Evolutionary conservation across 2,113 vertebrate genomes (phyloP).

Genomic region (Grantiella picta): DNA sequence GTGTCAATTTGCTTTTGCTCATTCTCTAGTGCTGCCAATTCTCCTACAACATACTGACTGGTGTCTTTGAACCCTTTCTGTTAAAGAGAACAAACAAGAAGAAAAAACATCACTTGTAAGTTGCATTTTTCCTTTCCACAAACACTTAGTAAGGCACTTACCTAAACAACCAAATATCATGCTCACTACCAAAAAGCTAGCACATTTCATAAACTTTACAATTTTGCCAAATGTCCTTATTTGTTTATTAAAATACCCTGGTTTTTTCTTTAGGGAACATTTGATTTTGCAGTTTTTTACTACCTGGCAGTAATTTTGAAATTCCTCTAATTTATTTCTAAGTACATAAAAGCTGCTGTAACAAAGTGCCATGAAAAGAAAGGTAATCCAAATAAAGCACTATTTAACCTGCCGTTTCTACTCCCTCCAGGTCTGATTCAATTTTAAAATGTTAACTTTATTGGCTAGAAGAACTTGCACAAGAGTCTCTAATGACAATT

Average conservation of each 20-base stretch:
- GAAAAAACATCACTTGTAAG: conserved; percentile 81
- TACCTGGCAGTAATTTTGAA: conserved; percentile 15
- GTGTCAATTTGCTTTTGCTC: conserved; percentile 99
- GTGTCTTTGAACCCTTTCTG: conserved; percentile 99
- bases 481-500: background rate
- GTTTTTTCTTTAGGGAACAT: background rate
- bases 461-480: background rate
- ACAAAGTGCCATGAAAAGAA: background rate
- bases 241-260: conserved; percentile 30
- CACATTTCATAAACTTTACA: conserved; percentile 54
- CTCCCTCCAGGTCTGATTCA: background rate
- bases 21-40: conserved; percentile 99
- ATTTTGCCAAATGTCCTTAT: conserved; percentile 58
- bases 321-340: conserved; percentile 21
- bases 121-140: conserved; percentile 79
- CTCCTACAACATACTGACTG: conserved; percentile 99
- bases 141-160: conserved; percentile 85
- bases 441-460: background rate
- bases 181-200: conserved; percentile 60
- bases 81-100: conserved; percentile 86
- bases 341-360: background rate
- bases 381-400: conserved; percentile 8
- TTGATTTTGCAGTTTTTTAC: conserved; percentile 25
- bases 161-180: conserved; percentile 77
- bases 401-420: background rate